phyloP scores from a whole-genome alignment of 2,797 vertebrate genomes.

The Acridotheres tristis region DNA sequence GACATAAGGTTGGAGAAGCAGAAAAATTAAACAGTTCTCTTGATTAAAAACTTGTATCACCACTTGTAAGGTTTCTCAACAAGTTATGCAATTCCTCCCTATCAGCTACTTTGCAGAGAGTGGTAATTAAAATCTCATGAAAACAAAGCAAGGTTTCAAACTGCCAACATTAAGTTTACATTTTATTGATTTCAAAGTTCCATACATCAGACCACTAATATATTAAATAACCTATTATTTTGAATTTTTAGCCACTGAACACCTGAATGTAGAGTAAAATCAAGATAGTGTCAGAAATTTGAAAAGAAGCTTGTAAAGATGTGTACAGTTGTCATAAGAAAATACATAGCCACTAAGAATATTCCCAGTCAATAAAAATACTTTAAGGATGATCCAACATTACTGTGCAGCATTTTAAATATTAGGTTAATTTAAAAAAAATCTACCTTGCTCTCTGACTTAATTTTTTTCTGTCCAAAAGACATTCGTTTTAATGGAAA shows the following conservation, averaged over 20 bases:
- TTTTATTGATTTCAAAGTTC: neutral
- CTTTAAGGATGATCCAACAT: neutral
- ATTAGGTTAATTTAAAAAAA: neutral
- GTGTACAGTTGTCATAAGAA: neutral
- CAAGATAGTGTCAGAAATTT: neutral
- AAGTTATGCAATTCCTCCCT: neutral
- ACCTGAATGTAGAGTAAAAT: neutral
- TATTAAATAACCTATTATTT: neutral
- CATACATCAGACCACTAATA: neutral
- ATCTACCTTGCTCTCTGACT: neutral
- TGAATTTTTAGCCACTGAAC: neutral
- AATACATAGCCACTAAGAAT: neutral
- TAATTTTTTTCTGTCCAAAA: neutral
- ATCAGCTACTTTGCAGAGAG: neutral
- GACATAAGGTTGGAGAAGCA: neutral
- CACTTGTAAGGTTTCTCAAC: neutral
- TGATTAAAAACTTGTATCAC: neutral
- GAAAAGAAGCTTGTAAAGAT: neutral
- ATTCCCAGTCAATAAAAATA: neutral
- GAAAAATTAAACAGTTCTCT: neutral
- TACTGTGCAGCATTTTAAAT: neutral
- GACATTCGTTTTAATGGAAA: neutral
- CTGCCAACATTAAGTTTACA: neutral
- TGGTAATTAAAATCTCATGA: neutral
- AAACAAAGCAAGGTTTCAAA: constrained; percentile 4